Conservation (phyloP, 2,113 vertebrate species). For the Edolisoma coerulescens region DNA sequence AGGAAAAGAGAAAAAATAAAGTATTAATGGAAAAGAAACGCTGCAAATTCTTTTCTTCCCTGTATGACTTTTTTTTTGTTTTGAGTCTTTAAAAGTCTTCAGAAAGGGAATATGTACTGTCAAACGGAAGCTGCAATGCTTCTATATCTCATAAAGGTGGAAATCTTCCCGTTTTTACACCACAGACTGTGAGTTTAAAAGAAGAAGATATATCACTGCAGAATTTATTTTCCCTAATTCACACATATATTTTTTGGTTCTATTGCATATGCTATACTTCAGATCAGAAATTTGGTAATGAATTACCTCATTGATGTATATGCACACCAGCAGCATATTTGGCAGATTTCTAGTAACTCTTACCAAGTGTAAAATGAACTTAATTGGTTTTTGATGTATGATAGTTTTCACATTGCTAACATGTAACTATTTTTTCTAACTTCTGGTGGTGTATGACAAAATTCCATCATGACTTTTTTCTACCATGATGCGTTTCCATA, state of each 20-base stretch:
- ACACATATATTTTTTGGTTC: neutral
- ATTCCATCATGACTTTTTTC: neutral
- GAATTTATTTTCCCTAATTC: neutral
- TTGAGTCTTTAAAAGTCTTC: neutral
- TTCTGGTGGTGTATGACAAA: neutral
- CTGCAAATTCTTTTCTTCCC: neutral
- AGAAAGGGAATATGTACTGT: neutral
- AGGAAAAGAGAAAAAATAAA: neutral
- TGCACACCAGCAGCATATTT: neutral
- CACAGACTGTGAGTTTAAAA: neutral
- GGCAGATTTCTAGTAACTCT: neutral
- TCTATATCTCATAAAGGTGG: neutral
- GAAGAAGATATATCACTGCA: neutral
- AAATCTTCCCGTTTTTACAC: neutral
- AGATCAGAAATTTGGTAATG: neutral
- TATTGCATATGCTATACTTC: neutral
- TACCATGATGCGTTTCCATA: neutral
- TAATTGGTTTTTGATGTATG: neutral
- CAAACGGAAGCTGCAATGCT: neutral
- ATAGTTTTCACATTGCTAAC: neutral
- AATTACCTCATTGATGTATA: neutral
- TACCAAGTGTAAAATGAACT: neutral
- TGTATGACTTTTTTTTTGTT: neutral
- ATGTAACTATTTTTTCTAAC: neutral
- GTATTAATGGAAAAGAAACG: neutral